phyloP scores from a whole-genome alignment of 1,140 invertebrate species.

The Sitodiplosis mosellana region DNA sequence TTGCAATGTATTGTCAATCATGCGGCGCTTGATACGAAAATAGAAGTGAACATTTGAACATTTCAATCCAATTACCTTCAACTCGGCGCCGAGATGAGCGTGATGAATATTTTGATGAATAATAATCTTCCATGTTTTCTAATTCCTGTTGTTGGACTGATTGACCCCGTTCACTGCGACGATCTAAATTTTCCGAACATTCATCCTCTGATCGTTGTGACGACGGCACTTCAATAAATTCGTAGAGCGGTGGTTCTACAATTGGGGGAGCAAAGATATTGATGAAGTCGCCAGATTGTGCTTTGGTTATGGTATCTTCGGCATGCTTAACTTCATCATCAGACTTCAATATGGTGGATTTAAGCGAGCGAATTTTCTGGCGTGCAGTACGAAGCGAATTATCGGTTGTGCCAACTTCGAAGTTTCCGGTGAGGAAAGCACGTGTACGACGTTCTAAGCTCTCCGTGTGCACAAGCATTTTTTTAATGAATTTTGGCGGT shows the following conservation, averaged over 20 bases:
- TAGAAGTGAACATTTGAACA: neutral
- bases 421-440: constrained; percentile 23
- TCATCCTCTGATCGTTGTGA: constrained; percentile 6
- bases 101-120: constrained; percentile 16
- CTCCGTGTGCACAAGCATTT: constrained; percentile 20
- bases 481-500: constrained; percentile 18
- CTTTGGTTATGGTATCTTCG: constrained; percentile 24
- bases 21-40: neutral
- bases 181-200: constrained; percentile 20
- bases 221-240: constrained; percentile 21
- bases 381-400: constrained; percentile 21
- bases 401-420: constrained; percentile 15
- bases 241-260: constrained; percentile 20
- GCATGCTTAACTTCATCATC: constrained; percentile 22
- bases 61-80: constrained; percentile 13
- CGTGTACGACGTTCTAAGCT: constrained; percentile 21
- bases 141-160: constrained; percentile 17
- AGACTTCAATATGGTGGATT: constrained; percentile 20
- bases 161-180: constrained; percentile 16
- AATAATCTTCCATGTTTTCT: constrained; percentile 21
- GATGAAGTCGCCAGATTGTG: constrained; percentile 21
- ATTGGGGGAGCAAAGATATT: constrained; percentile 23
- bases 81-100: constrained; percentile 10
- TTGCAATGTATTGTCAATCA: too few species aligned
- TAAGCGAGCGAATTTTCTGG: constrained; percentile 22